These are phyloP conservation scores for Dryobotodes eremita DNA, from an alignment of 2,888 invertebrate species.

Conservation along the genomic window DNA sequence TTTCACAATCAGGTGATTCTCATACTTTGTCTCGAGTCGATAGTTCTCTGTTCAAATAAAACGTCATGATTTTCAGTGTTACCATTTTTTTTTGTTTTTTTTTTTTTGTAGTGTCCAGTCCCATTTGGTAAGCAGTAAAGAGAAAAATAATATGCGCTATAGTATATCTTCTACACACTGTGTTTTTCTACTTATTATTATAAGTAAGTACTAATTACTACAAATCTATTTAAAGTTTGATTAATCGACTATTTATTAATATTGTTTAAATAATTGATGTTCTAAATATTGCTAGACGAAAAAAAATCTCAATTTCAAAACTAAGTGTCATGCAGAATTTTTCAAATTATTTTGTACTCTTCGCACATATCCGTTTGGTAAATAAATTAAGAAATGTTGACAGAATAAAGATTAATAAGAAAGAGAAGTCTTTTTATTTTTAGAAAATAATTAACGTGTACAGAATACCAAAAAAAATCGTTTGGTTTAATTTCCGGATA, in stretches of 20 bases:
- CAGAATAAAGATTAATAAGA: neutral
- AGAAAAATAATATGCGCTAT: slow-evolving; percentile 88
- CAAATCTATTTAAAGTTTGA: slow-evolving; percentile 55
- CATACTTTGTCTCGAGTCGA: slow-evolving; percentile 98
- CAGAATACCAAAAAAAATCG: no score
- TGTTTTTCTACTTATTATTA: slow-evolving; percentile 62
- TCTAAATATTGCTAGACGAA: slow-evolving; percentile 57
- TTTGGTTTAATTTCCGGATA: neutral
- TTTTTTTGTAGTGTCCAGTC: slow-evolving; percentile 81
- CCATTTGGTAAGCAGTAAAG: slow-evolving; percentile 89
- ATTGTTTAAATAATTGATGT: slow-evolving; percentile 43
- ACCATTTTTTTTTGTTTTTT: slow-evolving; percentile 70
- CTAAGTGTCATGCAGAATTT: slow-evolving; percentile 61
- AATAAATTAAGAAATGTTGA: neutral
- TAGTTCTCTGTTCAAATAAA: slow-evolving; percentile 96
- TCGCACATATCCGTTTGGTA: slow-evolving; percentile 20
- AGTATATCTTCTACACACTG: slow-evolving; percentile 76
- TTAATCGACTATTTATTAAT: slow-evolving; percentile 60
- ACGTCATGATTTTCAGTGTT: slow-evolving; percentile 72
- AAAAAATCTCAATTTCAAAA: slow-evolving; percentile 53
- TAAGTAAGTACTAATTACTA: slow-evolving; percentile 47
- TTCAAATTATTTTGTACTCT: slow-evolving; percentile 1
- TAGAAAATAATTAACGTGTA: neutral
- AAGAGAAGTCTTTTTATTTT: neutral
- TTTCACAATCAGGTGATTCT: slow-evolving; percentile 99